A percentile compares a stretch with the other conserved stretches of the same genome.
phyloP scores from a whole-genome alignment of 2,113 vertebrate species.

The Cebidichthys violaceus region DNA sequence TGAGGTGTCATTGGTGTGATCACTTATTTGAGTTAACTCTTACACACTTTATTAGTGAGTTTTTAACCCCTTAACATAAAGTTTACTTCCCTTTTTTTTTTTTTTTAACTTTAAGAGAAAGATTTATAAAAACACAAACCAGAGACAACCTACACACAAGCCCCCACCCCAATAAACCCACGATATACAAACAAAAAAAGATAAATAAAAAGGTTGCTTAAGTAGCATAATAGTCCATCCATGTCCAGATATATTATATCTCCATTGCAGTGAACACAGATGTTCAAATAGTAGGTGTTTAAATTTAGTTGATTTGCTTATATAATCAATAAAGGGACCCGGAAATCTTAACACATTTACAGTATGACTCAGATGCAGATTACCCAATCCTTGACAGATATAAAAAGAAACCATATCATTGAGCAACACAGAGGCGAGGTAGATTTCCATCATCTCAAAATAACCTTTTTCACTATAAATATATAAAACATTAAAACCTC shows the following conservation, averaged over 20 bases:
- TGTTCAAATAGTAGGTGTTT: background rate
- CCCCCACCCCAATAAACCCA: too few relatives aligned
- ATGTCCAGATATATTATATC: too few relatives aligned
- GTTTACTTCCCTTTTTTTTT: background rate
- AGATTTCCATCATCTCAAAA: conserved; percentile 6
- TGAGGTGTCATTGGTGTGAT: background rate
- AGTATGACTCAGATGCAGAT: background rate
- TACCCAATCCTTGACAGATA: background rate
- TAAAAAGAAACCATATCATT: background rate
- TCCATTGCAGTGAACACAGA: too few relatives aligned
- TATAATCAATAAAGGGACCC: background rate
- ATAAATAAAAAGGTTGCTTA: too few relatives aligned
- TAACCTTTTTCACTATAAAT: background rate
- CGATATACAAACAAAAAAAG: too few relatives aligned
- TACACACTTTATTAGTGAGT: background rate
- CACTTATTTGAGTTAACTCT: background rate
- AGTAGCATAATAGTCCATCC: too few relatives aligned
- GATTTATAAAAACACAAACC: background rate
- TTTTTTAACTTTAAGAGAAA: background rate
- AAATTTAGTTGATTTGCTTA: background rate
- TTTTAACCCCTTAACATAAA: background rate
- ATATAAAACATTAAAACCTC: background rate
- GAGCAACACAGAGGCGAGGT: background rate
- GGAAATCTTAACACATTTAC: background rate
- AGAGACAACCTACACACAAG: too few relatives aligned